phyloP scores from a whole-genome alignment of 2,888 invertebrate species.

The Brachylomia viminalis region DNA sequence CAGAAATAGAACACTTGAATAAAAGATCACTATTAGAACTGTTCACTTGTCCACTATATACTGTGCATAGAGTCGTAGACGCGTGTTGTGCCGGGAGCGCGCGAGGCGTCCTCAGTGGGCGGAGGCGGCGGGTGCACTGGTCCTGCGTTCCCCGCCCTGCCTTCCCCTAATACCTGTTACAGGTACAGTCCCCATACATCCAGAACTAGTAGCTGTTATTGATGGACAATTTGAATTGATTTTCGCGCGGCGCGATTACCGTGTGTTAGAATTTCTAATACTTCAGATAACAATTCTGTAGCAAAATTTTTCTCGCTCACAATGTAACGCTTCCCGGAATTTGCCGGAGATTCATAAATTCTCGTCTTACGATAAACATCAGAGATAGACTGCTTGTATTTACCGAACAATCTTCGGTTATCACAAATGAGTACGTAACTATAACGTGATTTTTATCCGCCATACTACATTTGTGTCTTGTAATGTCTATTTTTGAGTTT shows the following conservation, averaged over 20 bases:
- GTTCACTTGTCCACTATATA: constrained; percentile 75
- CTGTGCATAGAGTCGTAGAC: constrained; percentile 68
- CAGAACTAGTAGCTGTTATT: constrained; percentile 87
- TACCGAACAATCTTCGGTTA: constrained; percentile 65
- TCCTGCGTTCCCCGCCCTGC: constrained; percentile 78
- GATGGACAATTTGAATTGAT: constrained; percentile 88
- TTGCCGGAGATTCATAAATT: constrained; percentile 71
- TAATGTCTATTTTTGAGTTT: constrained; percentile 28
- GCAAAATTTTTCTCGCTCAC: constrained; percentile 62
- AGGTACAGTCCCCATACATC: constrained; percentile 83
- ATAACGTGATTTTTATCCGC: constrained; percentile 63
- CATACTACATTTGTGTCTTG: constrained; percentile 51
- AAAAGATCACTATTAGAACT: constrained; percentile 63
- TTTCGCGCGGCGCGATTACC: constrained; percentile 75
- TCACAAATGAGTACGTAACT: constrained; percentile 65
- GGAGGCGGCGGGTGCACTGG: constrained; percentile 84
- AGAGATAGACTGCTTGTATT: constrained; percentile 66
- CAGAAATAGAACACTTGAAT: constrained; percentile 49
- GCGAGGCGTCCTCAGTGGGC: constrained; percentile 78
- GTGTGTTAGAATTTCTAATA: constrained; percentile 46
- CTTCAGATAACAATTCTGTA: constrained; percentile 45
- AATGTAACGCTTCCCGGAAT: constrained; percentile 68
- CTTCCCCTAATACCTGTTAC: constrained; percentile 84
- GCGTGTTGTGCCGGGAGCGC: constrained; percentile 69
- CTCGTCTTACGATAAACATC: constrained; percentile 69